These are phyloP conservation scores for Xenus cinereus DNA, from an alignment of 2,113 vertebrate genomes.

Conservation along the genomic window DNA sequence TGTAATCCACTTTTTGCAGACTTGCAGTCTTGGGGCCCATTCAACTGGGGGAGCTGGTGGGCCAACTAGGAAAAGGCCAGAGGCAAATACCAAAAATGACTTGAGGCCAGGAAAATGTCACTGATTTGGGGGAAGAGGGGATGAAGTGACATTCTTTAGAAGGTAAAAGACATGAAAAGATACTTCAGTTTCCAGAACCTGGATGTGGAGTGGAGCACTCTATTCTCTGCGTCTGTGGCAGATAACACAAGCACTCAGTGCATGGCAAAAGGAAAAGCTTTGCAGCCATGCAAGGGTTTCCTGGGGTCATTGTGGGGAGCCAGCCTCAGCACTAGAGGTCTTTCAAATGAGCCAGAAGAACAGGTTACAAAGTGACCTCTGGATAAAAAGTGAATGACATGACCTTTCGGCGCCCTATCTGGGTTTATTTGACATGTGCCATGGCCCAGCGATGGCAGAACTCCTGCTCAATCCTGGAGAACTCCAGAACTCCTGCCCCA, in stretches of 20 bases:
- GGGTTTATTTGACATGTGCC: not conserved
- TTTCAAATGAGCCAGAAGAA: not conserved
- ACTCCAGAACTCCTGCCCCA: not conserved
- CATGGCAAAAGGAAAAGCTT: not conserved
- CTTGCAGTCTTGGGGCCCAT: not conserved
- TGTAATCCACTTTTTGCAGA: not conserved
- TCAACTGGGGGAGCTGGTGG: not conserved
- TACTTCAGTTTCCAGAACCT: not conserved
- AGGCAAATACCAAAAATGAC: not conserved
- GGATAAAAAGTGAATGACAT: not conserved
- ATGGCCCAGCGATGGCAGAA: not conserved
- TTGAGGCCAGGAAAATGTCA: not conserved
- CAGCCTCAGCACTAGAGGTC: not conserved
- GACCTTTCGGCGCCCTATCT: not conserved
- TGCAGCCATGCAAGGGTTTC: not conserved
- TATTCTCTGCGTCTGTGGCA: not conserved
- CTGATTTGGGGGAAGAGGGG: not conserved
- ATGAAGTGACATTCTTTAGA: not conserved
- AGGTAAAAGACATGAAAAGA: not conserved
- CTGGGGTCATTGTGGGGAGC: not conserved
- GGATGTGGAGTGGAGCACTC: not conserved
- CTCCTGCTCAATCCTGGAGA: not conserved
- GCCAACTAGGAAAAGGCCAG: not conserved
- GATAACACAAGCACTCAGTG: not conserved
- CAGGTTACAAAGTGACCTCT: not conserved